phyloP scores from a whole-genome alignment of 2,113 vertebrate genomes.

The Phyllostomus discolor region DNA sequence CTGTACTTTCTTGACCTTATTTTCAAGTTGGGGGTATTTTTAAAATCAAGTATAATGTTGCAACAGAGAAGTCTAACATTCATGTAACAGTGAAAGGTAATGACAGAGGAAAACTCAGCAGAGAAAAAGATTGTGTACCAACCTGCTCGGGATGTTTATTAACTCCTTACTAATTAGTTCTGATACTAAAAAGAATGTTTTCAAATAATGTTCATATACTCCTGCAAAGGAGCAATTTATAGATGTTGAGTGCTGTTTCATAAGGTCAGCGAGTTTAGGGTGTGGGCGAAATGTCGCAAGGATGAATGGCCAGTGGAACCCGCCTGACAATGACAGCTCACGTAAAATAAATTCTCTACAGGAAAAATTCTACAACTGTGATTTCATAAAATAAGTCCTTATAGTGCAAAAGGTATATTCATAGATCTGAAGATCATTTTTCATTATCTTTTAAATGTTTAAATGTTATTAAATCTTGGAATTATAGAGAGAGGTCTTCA shows the following conservation, averaged over 20 bases:
- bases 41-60: not conserved
- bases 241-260: not conserved
- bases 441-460: no score
- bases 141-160: not conserved
- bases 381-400: not conserved
- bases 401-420: not conserved
- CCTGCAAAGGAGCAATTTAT: not conserved
- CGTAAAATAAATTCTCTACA: not conserved
- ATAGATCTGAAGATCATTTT: not conserved
- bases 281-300: not conserved
- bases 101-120: not conserved
- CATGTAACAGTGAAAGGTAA: not conserved
- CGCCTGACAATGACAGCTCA: not conserved
- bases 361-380: not conserved
- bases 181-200: not conserved
- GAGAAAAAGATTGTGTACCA: not conserved
- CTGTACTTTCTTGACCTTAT: not conserved
- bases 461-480: not conserved
- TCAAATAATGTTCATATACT: not conserved
- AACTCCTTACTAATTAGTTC: not conserved
- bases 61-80: not conserved
- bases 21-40: not conserved
- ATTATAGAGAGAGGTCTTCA: not conserved
- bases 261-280: not conserved
- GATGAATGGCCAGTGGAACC: not conserved